phyloP scores from a whole-genome alignment of 1,140 invertebrate species.

The Lordiphosa mommai region DNA sequence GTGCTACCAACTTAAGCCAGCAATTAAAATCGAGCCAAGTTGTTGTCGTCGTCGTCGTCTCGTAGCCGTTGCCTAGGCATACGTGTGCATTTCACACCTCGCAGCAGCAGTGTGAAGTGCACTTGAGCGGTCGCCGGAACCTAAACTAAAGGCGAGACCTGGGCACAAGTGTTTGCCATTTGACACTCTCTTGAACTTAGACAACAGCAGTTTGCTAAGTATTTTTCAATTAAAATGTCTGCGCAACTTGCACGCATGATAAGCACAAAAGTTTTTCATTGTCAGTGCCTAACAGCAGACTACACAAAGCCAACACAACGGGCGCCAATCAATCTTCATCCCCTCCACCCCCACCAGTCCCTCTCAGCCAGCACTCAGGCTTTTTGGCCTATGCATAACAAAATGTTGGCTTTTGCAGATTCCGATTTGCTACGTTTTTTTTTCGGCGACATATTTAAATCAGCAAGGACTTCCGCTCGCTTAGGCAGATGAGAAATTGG shows the following conservation, averaged over 20 bases:
- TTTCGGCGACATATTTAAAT: constrained; percentile 69
- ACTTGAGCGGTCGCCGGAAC: constrained; percentile 38
- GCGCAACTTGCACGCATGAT: constrained; percentile 69
- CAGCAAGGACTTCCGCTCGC: constrained; percentile 54
- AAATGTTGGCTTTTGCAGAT: constrained; percentile 37
- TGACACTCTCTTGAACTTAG: constrained; percentile 55
- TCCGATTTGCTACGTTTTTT: constrained; percentile 24
- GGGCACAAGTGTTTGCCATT: constrained; percentile 43
- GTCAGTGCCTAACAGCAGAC: constrained; percentile 58
- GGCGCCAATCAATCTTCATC: constrained; percentile 62
- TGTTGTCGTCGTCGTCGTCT: background rate
- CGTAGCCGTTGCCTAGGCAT: constrained; percentile 12
- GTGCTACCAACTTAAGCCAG: constrained; percentile 39
- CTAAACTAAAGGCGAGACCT: constrained; percentile 8
- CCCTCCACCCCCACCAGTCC: background rate
- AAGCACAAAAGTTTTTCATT: constrained; percentile 66
- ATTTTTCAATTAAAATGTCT: constrained; percentile 74
- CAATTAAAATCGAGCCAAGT: constrained; percentile 60
- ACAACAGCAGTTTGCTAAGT: constrained; percentile 54
- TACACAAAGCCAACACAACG: constrained; percentile 32
- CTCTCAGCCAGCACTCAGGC: background rate
- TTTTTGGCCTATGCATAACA: constrained; percentile 35
- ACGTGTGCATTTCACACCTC: constrained; percentile 48
- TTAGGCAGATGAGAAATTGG: constrained; percentile 74
- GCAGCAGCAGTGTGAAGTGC: constrained; percentile 26